These are phyloP conservation scores for Microcebus tavaratra DNA, from an alignment of 2,113 vertebrate species.

Conservation along the genomic window DNA sequence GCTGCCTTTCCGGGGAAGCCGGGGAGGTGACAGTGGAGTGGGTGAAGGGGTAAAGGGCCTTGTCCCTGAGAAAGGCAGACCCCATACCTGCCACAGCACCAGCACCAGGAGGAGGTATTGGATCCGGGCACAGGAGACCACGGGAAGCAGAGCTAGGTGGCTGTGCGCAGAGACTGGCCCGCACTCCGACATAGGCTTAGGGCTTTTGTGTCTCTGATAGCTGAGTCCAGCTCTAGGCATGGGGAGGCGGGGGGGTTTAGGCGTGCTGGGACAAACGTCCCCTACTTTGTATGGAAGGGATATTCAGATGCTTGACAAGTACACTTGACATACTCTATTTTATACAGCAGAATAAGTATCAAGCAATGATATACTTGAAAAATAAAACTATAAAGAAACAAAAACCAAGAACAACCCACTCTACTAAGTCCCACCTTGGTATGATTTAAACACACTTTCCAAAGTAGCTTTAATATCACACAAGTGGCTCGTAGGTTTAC, in stretches of 20 bases:
- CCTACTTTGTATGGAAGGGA: background rate
- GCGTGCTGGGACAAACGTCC: background rate
- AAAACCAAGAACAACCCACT: background rate
- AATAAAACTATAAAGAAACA: background rate
- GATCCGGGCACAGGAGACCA: background rate
- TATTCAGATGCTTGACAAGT: background rate
- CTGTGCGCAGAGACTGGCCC: background rate
- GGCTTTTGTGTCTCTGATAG: background rate
- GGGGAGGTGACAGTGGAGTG: background rate
- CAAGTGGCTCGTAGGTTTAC: background rate
- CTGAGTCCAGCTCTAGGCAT: background rate
- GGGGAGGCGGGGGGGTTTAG: background rate
- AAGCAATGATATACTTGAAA: background rate
- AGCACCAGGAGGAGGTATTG: background rate
- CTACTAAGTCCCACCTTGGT: background rate
- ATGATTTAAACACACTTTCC: background rate
- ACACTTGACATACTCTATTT: background rate
- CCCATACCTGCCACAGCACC: background rate
- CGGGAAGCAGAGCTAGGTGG: background rate
- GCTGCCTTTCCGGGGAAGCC: background rate
- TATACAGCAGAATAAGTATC: background rate
- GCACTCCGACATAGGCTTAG: rapidly evolving
- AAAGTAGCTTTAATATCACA: background rate
- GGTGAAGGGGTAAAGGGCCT: background rate
- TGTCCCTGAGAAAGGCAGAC: background rate